phyloP scores from a whole-genome alignment of 2,888 invertebrate species.

The Eupithecia exiguata region DNA sequence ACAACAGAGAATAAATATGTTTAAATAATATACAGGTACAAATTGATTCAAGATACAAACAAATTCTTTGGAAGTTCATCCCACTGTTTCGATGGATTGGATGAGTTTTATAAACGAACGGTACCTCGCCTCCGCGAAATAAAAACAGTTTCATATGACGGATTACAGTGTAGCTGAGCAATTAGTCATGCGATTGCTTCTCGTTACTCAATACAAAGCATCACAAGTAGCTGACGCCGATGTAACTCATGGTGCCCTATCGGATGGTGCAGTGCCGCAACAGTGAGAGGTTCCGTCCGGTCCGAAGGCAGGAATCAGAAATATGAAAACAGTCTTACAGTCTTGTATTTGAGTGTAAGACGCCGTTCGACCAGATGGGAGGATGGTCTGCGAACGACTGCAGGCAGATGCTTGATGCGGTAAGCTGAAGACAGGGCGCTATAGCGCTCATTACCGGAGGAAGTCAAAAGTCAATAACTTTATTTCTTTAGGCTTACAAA shows the following conservation, averaged over 20 bases:
- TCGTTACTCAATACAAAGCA: constrained; percentile 70
- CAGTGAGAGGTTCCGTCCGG: constrained; percentile 3
- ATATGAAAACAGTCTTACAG: not conserved
- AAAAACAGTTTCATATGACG: constrained; percentile 57
- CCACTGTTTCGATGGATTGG: not conserved
- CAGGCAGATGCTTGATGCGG: too few species aligned
- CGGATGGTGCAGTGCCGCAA: constrained; percentile 36
- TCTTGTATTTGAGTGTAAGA: too few species aligned
- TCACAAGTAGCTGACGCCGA: constrained; percentile 64
- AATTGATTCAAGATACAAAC: not conserved
- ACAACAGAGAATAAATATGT: too few species aligned
- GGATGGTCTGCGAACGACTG: too few species aligned
- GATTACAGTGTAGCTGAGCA: constrained; percentile 61
- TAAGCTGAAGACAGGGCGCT: too few species aligned
- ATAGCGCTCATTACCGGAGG: too few species aligned
- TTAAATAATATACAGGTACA: not conserved
- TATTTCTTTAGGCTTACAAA: too few species aligned
- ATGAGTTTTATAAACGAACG: constrained; percentile 25
- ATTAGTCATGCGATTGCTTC: constrained; percentile 73
- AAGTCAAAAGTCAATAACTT: too few species aligned
- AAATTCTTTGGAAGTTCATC: not conserved
- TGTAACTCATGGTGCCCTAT: constrained; percentile 66
- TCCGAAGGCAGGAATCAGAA: not conserved
- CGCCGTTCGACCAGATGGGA: too few species aligned
- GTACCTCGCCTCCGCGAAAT: constrained; percentile 45